Conservation (phyloP, 2,888 invertebrate genomes). For the Laspeyria flexula region DNA sequence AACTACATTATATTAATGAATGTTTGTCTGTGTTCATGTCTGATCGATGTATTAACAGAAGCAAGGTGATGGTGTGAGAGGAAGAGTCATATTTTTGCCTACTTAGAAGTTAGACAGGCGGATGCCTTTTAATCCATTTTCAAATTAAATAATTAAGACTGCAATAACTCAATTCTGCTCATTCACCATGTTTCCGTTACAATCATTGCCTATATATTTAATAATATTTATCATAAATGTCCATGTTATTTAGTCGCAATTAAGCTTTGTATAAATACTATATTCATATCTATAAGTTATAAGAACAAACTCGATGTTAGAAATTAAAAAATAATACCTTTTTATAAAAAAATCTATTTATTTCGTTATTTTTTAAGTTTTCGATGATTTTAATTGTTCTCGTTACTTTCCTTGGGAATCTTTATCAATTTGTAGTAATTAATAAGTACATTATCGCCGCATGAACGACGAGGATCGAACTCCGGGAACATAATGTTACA, state of each 20-base stretch:
- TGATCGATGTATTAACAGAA: background rate
- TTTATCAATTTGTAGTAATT: conserved; percentile 79
- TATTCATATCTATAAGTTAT: conserved; percentile 38
- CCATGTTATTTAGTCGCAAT: background rate
- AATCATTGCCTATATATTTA: no score
- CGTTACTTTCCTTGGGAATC: conserved; percentile 83
- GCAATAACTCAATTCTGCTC: background rate
- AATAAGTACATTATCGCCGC: conserved; percentile 67
- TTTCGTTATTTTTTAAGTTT: conserved; percentile 85
- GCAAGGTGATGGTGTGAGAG: background rate
- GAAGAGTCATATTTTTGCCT: background rate
- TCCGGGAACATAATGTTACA: conserved; percentile 33
- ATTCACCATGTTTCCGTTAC: background rate
- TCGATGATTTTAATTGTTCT: conserved; percentile 84
- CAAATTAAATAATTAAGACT: background rate
- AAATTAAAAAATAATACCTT: conserved; percentile 55
- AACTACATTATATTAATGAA: background rate
- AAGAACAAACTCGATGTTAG: conserved; percentile 53
- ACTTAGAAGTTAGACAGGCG: no score
- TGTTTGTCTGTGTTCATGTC: background rate
- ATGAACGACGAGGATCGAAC: conserved; percentile 59
- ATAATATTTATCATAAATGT: background rate
- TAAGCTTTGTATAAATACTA: background rate
- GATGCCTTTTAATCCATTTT: background rate
- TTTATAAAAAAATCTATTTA: conserved; percentile 75